phyloP scores from a whole-genome alignment of 2,113 vertebrate species.

The Thalassoma bifasciatum region DNA sequence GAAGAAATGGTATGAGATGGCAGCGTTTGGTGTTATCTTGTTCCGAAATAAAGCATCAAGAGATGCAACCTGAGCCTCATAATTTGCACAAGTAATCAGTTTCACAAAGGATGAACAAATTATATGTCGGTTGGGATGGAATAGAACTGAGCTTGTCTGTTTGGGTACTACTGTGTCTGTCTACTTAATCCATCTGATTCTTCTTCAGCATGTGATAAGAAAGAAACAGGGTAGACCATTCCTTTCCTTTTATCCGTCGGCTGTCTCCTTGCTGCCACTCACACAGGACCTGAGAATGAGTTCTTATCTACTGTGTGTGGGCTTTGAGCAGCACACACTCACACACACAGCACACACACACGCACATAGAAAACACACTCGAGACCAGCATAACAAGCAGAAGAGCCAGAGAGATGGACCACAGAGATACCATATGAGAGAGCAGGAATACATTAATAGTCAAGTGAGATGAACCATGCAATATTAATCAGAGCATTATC shows the following conservation, averaged over 20 bases:
- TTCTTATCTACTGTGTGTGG: conserved; percentile 53
- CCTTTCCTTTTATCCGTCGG: conserved; percentile 41
- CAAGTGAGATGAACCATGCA: conserved; percentile 71
- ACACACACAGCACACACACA: conserved; percentile 22
- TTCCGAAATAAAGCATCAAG: neutral
- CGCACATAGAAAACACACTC: conserved; percentile 42
- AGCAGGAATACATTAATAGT: conserved; percentile 73
- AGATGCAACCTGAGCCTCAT: neutral
- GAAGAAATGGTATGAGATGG: neutral
- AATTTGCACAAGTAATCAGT: neutral
- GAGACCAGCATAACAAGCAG: conserved; percentile 55
- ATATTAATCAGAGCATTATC: conserved; percentile 77
- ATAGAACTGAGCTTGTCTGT: conserved; percentile 10
- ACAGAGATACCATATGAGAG: conserved; percentile 55
- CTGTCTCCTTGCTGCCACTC: conserved; percentile 65
- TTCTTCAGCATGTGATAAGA: conserved; percentile 50
- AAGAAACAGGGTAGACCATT: conserved; percentile 12
- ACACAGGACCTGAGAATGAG: conserved; percentile 46
- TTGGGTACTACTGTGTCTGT: conserved; percentile 5
- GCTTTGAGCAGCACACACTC: conserved; percentile 9
- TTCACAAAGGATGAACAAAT: conserved; percentile 2
- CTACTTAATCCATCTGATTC: conserved; percentile 13
- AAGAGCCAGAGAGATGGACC: conserved; percentile 56
- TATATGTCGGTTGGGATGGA: conserved; percentile 15
- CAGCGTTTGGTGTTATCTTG: neutral